These are phyloP conservation scores for Rhabdomys dilectus DNA, from an alignment of 2,113 vertebrate species.

Conservation along the genomic window DNA sequence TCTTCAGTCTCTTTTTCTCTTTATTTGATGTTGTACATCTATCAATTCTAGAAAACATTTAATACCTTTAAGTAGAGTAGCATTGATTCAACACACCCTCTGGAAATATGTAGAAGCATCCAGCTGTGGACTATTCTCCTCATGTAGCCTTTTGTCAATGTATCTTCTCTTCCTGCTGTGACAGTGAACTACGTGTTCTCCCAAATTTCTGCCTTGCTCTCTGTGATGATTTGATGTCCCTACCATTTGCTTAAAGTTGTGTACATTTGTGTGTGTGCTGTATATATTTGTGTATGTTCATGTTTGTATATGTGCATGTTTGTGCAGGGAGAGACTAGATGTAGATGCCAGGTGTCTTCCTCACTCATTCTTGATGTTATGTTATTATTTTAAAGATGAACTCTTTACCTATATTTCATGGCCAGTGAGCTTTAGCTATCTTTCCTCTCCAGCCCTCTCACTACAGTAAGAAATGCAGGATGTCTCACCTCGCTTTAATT, in stretches of 20 bases:
- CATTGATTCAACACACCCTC: constrained; percentile 3
- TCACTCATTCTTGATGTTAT: neutral
- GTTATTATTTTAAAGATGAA: neutral
- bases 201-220: neutral
- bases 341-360: neutral
- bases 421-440: neutral
- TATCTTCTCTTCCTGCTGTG: neutral
- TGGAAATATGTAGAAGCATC: neutral
- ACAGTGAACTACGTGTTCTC: accelerated
- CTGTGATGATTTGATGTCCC: neutral
- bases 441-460: neutral
- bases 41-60: neutral
- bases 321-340: too few relatives aligned
- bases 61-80: neutral
- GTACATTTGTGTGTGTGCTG: too few relatives aligned
- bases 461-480: neutral
- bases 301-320: neutral
- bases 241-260: neutral
- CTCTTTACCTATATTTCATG: neutral
- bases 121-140: neutral
- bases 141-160: neutral
- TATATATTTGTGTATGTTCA: neutral
- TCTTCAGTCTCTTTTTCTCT: neutral
- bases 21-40: neutral
- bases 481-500: too few relatives aligned